These are phyloP conservation scores for Drosophila virilis DNA, from an alignment of 1,140 invertebrate species.

Conservation along the genomic window DNA sequence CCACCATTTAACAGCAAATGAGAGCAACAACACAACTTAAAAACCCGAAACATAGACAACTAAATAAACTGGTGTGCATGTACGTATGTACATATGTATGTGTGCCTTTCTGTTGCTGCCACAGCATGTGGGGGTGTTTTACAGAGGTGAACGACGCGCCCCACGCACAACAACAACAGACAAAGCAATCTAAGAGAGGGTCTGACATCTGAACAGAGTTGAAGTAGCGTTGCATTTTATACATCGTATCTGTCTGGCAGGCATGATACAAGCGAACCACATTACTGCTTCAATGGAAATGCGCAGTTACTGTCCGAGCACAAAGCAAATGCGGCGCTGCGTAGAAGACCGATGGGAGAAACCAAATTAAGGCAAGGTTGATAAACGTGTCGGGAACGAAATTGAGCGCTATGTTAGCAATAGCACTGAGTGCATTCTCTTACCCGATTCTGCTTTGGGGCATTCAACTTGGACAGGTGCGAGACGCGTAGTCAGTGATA, in stretches of 20 bases:
- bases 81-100: background rate
- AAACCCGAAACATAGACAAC: constrained; percentile 2
- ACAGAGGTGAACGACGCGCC: constrained; percentile 34
- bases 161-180: constrained; percentile 35
- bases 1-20: constrained; percentile 35
- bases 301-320: constrained; percentile 9
- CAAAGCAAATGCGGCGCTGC: constrained; percentile 5
- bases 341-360: constrained; percentile 12
- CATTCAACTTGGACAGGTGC: constrained; percentile 72
- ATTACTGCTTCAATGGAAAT: constrained; percentile 9
- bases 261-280: background rate
- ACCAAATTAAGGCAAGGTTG: constrained; percentile 5
- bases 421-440: constrained; percentile 2
- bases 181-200: constrained; percentile 6
- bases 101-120: background rate
- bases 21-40: constrained; percentile 17
- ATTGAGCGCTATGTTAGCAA: constrained; percentile 2
- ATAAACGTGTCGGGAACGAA: constrained; percentile 3
- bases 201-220: constrained; percentile 14
- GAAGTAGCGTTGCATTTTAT: constrained; percentile 27
- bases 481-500: constrained; percentile 32
- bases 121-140: constrained; percentile 32
- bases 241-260: constrained; percentile 21
- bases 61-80: background rate
- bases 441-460: constrained; percentile 44